Base-by-base conservation (phyloP, 2,888 invertebrate species). In the Luperina nickerlii region DNA sequence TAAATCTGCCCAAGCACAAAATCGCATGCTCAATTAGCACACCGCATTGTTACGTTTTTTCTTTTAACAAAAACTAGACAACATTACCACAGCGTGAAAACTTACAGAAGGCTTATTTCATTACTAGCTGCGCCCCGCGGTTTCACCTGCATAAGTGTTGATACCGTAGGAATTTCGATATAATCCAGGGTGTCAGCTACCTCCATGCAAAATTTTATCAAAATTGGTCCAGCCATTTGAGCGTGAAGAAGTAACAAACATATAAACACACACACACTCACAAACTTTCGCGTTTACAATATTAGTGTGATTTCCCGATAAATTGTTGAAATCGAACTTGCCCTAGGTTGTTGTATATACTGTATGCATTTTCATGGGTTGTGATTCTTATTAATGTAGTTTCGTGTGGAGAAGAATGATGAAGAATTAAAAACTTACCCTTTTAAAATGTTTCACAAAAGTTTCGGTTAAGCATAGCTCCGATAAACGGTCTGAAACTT, bases 1-100 rank as follows among this genome's bases (percentile, higher is more conserved):
- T 95, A 96, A 95, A 95, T 95, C 94, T 92, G 88, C 88, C 92
- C 89, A 91, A 92, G 89, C 79, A 87, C 82, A 84, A 89, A 88
- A 89, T 90, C 89, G 87, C 86, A 78, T 77, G 85, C 77, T 87
- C 88, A 91, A 92, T 91, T 91, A 91, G 88, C 83, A 82, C 77
- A 76, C 87, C 90, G 89, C 87, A 87, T 90, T 91, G 92, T 93
- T 91, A 92, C 90, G 91, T 90, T 94, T 93, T 86, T 95, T 95
- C 93, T 94, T 93, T 84, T 95, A 93, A 92, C 89, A 84, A 76
- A 13, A 24, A 24, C 45, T 67, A 85, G 75, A 83, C 65, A 79
- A 72, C 38, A 79, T 38, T 66, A n/a, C 7, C 42, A n/a, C 8
- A 32, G n/a, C 13, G 20, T 6, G 70, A 13, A 62, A 38, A 45